Evolutionary conservation across 2,888 invertebrate genomes (phyloP).

Genomic region (Drosophila algonquin): DNA sequence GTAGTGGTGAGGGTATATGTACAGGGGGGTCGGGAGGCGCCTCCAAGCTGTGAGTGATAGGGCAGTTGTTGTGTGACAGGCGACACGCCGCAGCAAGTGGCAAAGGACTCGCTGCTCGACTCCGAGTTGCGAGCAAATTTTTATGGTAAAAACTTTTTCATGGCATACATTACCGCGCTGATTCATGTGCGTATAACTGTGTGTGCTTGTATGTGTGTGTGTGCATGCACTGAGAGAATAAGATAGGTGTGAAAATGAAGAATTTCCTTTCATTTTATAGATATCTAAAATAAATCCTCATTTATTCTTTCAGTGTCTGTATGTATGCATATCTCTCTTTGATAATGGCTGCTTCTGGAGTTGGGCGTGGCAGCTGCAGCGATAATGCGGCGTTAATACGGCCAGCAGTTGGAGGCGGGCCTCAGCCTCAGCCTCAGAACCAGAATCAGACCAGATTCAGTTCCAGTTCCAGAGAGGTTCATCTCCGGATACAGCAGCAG

Average conservation of each 20-base stretch:
- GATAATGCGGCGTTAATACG: slow-evolving; percentile 41
- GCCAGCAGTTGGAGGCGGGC: slow-evolving; percentile 20
- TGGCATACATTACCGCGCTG: slow-evolving; percentile 42
- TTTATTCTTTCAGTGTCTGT: background rate
- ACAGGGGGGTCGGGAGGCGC: slow-evolving; percentile 16
- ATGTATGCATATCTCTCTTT: slow-evolving; percentile 5
- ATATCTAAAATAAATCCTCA: background rate
- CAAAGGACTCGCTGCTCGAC: slow-evolving; percentile 33
- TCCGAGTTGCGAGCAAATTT: slow-evolving; percentile 55
- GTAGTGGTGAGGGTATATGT: slow-evolving; percentile 1
- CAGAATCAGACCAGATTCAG: too few relatives aligned
- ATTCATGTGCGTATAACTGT: slow-evolving; percentile 42
- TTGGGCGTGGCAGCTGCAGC: slow-evolving; percentile 47
- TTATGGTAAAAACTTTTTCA: slow-evolving; percentile 71
- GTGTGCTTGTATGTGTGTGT: slow-evolving; percentile 3
- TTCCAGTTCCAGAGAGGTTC: background rate
- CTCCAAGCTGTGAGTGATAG: slow-evolving; percentile 44
- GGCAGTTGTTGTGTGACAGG: slow-evolving; percentile 54
- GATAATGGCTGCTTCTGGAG: background rate
- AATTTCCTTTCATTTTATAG: background rate
- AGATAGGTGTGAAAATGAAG: background rate
- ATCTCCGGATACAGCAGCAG: slow-evolving; percentile 11
- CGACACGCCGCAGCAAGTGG: slow-evolving; percentile 53
- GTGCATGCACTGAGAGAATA: background rate
- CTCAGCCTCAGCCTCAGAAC: background rate